Base-by-base conservation (phyloP, 92 coral and sea anemone species). In the Parazoanthus atlanticus region DNA sequence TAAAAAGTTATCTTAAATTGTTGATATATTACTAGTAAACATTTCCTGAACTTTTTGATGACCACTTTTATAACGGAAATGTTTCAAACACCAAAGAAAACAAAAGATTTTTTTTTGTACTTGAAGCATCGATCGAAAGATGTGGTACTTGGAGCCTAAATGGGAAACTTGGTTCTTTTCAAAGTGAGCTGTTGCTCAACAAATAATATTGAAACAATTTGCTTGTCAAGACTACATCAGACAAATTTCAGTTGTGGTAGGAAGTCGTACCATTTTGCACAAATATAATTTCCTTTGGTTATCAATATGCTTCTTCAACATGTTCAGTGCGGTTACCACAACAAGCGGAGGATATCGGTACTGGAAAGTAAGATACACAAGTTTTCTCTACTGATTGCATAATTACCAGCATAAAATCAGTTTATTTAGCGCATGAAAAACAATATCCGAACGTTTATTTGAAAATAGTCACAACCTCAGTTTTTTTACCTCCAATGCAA, bases 31-130 rank as follows among this genome's bases (percentile, higher is more conserved):
- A 41, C 15, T 56, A 49, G 87, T 15, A 70, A 49, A 56, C 47
- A 69, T 33, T 84, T 84, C 87, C 87, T 84, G 77, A 84, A 84
- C 76, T 84, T 32, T 84, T 43, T 82, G 78, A 69, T 67, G 49
- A 43, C 64, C 79, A 84, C 87, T 84, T 81, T 84, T 65, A 43
- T 70, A 70, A 84, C 78, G 87, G 87, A 84, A 84, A 84, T 84
- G 78, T 70, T 84, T 84, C 26, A 70, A 70, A 84, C 87, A 43
- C 82, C 82, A 78, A 78, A 41, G 82, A 26, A 78, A 78, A 28
- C 82, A 78, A 49, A 43, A 33, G 66, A 30, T n/a, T 33, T 36
- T 36, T 15, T 36, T 34, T 21, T 43, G 49, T 74, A 19, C 12
- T 17, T 74, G n/a, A 41, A 13, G 5, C 8, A 74, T 7, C 13